Percentiles rank a stretch among this genome's conserved stretches.
phyloP scores from a whole-genome alignment of 2,113 vertebrate genomes.

The Lepus timidus region DNA sequence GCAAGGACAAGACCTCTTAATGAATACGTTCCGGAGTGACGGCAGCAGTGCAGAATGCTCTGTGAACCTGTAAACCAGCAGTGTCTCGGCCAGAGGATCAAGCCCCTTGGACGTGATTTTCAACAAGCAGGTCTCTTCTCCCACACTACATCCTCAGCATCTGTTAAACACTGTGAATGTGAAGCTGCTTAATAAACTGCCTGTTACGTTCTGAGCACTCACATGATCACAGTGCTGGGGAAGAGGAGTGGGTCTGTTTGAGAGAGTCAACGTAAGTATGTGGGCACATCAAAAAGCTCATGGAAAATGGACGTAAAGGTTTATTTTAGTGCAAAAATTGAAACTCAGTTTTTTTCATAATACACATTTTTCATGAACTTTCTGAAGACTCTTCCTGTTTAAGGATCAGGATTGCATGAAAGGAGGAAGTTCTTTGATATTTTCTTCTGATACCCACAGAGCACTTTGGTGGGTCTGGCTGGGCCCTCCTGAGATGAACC shows the following conservation, averaged over 20 bases:
- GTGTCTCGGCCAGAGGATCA: neutral
- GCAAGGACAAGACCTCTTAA: neutral
- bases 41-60: neutral
- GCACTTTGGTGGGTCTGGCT: neutral
- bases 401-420: conserved; percentile 27
- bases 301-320: too few species aligned
- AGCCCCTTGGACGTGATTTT: neutral
- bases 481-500: neutral
- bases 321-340: too few species aligned
- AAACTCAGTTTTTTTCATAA: too few species aligned
- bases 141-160: neutral
- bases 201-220: neutral
- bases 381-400: neutral
- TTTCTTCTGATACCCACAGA: neutral
- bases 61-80: neutral
- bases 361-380: too few species aligned
- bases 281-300: too few species aligned
- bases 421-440: neutral
- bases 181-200: neutral
- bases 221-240: neutral
- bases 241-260: neutral
- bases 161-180: neutral
- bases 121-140: neutral
- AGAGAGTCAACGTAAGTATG: neutral
- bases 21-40: neutral